A percentile compares a stretch with the other conserved stretches of the same genome.
Conservation (phyloP, 2,113 vertebrate species). For the Daphoenositta chrysoptera region DNA sequence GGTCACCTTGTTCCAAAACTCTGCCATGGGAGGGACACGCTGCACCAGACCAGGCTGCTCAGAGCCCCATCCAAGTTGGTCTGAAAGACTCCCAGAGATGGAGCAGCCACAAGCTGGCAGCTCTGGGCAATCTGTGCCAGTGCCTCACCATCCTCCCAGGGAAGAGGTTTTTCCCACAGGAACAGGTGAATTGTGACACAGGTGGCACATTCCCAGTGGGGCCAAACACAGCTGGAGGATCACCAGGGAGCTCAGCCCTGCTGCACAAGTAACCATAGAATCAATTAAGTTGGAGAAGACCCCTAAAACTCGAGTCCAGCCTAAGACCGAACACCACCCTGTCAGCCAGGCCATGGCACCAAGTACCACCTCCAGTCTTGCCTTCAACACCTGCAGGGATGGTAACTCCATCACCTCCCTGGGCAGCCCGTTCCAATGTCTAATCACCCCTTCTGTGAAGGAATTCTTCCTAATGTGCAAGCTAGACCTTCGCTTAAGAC, state of each 20-base stretch:
- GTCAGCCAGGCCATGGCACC: not conserved
- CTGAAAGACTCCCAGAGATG: not conserved
- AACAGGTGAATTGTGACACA: rapidly evolving
- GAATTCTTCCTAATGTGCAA: not conserved
- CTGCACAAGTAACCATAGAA: not conserved
- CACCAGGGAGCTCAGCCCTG: not conserved
- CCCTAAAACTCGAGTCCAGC: not conserved
- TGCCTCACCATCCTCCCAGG: not conserved
- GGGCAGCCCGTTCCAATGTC: not conserved
- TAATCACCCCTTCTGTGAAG: not conserved
- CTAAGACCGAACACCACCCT: not conserved
- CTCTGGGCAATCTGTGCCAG: not conserved
- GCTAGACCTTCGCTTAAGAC: too few species aligned
- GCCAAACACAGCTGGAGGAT: not conserved
- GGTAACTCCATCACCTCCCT: not conserved
- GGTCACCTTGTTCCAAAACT: not conserved
- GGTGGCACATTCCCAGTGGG: rapidly evolving
- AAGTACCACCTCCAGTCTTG: not conserved
- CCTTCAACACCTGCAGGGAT: not conserved
- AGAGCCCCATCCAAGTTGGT: not conserved
- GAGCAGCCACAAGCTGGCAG: not conserved
- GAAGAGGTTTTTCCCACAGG: not conserved
- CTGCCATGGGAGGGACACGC: rapidly evolving
- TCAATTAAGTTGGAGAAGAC: not conserved
- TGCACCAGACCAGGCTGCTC: not conserved